Conservation (phyloP, 2,113 vertebrate genomes). For the Mesitornis unicolor region DNA sequence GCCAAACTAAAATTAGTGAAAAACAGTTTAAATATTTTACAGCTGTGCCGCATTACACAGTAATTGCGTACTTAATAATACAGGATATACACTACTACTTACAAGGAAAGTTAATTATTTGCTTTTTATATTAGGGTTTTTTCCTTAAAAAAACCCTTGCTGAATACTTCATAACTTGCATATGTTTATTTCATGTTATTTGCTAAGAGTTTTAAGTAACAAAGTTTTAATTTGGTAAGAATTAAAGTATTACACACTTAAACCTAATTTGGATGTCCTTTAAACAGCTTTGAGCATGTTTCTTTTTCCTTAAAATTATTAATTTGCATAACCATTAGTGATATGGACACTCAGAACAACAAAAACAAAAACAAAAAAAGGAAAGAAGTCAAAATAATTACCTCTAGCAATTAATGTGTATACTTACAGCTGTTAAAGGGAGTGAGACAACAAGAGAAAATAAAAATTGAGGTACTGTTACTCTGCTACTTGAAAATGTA, state of each 20-base stretch:
- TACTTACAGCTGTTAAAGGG: background rate
- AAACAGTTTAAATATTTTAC: slow-evolving; percentile 48
- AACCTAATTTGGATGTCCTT: background rate
- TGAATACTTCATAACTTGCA: background rate
- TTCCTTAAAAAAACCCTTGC: background rate
- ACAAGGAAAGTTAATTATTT: slow-evolving; percentile 28
- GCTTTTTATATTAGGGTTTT: background rate
- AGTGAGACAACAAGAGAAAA: background rate
- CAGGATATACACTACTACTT: background rate
- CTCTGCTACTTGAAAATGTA: background rate
- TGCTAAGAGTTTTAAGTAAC: background rate
- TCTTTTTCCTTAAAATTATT: background rate
- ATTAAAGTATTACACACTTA: background rate
- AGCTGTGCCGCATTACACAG: background rate
- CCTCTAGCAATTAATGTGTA: background rate
- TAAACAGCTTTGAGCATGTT: background rate
- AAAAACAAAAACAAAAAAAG: background rate
- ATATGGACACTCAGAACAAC: background rate
- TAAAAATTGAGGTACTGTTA: background rate
- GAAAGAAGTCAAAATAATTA: background rate
- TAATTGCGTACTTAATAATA: slow-evolving; percentile 49
- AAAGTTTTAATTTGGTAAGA: background rate
- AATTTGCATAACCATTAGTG: background rate
- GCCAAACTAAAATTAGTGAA: slow-evolving; percentile 9
- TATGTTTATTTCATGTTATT: background rate